A percentile compares a stretch with the other conserved stretches of the same genome.
Evolutionary conservation across 2,888 invertebrate genomes (phyloP).

Genomic region (Cataglyphis altisquamis): DNA sequence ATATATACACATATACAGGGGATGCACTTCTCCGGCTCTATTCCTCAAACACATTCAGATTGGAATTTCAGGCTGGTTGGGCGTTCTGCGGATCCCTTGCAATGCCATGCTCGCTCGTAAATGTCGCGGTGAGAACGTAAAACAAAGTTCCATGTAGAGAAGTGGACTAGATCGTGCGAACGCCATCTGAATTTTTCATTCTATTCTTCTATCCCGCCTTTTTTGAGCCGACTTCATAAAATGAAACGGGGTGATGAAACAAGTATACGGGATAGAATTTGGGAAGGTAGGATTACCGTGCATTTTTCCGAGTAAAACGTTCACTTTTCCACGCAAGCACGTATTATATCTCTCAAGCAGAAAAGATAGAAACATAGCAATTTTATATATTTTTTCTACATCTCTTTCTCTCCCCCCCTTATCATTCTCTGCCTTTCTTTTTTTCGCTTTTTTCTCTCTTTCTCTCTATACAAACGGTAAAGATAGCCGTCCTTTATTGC

Average conservation of each 20-base stretch:
- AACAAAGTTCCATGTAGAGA: slow-evolving; percentile 50
- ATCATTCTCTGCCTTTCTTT: not conserved
- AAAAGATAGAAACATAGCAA: not conserved
- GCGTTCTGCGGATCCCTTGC: slow-evolving; percentile 14
- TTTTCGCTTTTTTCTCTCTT: not conserved
- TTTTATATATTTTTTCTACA: not conserved
- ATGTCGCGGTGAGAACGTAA: slow-evolving; percentile 56
- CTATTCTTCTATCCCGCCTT: not conserved
- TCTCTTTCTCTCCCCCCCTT: not conserved
- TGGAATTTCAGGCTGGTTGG: slow-evolving; percentile 62
- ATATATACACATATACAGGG: not conserved
- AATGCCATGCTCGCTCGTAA: slow-evolving; percentile 52
- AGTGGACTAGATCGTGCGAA: slow-evolving; percentile 51
- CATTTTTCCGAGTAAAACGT: not conserved
- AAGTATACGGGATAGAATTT: slow-evolving; percentile 11
- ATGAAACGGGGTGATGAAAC: slow-evolving; percentile 28
- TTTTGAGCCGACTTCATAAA: slow-evolving; percentile 15
- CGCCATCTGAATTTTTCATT: slow-evolving; percentile 59
- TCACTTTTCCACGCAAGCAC: not conserved
- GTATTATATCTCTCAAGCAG: not conserved
- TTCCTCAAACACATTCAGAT: slow-evolving; percentile 48
- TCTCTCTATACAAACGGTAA: not conserved
- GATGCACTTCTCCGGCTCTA: not conserved
- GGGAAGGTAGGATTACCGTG: not conserved
- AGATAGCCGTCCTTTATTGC: not conserved